phyloP scores from a whole-genome alignment of 1,140 invertebrate species.

The Drosophila nannoptera region DNA sequence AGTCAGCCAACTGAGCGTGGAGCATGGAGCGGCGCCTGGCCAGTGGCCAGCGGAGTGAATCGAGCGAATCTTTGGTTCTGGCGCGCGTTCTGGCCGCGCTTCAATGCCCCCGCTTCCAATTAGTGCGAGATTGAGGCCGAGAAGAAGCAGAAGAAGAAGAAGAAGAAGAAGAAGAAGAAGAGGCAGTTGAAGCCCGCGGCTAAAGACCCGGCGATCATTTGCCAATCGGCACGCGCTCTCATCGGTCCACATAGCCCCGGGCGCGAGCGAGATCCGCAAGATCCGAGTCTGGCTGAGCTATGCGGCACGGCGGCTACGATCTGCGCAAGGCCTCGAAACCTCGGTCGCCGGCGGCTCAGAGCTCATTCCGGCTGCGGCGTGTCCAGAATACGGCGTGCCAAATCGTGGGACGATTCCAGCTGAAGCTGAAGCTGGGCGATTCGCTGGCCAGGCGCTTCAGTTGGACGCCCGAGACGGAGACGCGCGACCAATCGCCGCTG shows the following conservation, averaged over 20 bases:
- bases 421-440: conserved; percentile 57
- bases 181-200: conserved; percentile 4
- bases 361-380: conserved; percentile 59
- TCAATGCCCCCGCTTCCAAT: conserved; percentile 63
- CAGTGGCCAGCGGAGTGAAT: conserved; percentile 63
- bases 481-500: conserved; percentile 64
- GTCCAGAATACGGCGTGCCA: conserved; percentile 64
- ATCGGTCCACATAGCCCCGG: conserved; percentile 15
- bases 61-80: conserved; percentile 10
- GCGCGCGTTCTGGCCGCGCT: conserved; percentile 26
- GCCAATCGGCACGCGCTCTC: conserved; percentile 32
- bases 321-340: conserved; percentile 80
- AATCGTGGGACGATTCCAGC: conserved; percentile 63
- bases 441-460: conserved; percentile 45
- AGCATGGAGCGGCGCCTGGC: conserved; percentile 29
- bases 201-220: conserved; percentile 37
- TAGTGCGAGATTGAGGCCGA: conserved; percentile 70
- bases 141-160: no score
- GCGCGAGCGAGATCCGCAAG: background rate
- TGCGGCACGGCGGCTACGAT: conserved; percentile 83
- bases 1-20: conserved; percentile 17
- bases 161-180: no score
- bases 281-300: conserved; percentile 48
- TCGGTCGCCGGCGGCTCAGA: conserved; percentile 45
- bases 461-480: conserved; percentile 9